Percentiles rank a stretch among this genome's conserved stretches.
These are phyloP conservation scores for Eulithis testata DNA, from an alignment of 2,888 invertebrate species.

Conservation along the genomic window DNA sequence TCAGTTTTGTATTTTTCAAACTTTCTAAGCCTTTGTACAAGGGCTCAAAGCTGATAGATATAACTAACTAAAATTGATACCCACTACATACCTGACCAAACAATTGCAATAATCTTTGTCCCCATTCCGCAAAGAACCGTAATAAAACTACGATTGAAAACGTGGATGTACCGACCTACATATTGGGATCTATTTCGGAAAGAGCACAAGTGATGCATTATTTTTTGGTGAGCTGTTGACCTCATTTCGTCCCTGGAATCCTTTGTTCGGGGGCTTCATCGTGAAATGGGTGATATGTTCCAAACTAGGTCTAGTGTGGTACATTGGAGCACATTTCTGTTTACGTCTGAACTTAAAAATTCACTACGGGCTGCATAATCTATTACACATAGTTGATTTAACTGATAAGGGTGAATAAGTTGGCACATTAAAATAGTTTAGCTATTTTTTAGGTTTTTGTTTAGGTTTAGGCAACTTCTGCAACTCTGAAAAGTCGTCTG, in stretches of 20 bases:
- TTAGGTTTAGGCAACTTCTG: too few species aligned
- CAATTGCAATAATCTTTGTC: conserved; percentile 27
- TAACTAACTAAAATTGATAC: neutral
- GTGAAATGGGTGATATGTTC: conserved; percentile 16
- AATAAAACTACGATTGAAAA: conserved; percentile 19
- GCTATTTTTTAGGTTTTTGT: too few species aligned
- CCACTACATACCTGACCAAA: neutral
- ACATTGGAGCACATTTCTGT: conserved; percentile 5
- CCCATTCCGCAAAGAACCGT: conserved; percentile 19
- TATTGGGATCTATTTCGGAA: conserved; percentile 77
- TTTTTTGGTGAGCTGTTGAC: conserved; percentile 72
- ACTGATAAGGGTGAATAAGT: too few species aligned
- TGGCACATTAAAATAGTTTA: too few species aligned
- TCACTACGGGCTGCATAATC: neutral
- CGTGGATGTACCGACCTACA: conserved; percentile 59
- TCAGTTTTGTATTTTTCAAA: too few species aligned
- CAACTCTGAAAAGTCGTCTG: too few species aligned
- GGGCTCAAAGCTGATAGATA: too few species aligned
- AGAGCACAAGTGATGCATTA: conserved; percentile 76
- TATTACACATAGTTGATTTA: too few species aligned
- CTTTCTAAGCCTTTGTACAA: too few species aligned
- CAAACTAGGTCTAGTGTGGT: conserved; percentile 1
- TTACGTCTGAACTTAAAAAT: neutral
- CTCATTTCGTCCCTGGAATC: conserved; percentile 53
- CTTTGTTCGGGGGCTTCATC: conserved; percentile 35